Evolutionary conservation across 2,113 vertebrate genomes (phyloP).

Genomic region (Morone chrysops): DNA sequence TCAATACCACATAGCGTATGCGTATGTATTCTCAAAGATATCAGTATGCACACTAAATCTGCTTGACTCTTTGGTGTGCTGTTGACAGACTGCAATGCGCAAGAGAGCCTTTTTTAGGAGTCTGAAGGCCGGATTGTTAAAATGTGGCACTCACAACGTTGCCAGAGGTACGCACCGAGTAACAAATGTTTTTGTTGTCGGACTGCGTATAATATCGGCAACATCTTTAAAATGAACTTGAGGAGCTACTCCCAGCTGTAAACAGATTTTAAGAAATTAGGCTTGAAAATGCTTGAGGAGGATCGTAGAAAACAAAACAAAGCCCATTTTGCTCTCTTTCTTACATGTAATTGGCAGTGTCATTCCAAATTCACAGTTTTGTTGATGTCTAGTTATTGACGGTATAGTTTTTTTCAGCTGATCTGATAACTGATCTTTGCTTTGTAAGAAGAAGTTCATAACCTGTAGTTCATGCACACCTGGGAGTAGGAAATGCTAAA

Average conservation of each 20-base stretch:
- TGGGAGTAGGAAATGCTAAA: too few species aligned
- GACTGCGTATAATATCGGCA: background rate
- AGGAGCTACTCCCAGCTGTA: background rate
- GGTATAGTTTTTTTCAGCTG: too few species aligned
- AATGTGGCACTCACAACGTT: background rate
- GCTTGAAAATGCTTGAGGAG: background rate
- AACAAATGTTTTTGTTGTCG: background rate
- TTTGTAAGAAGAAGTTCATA: too few species aligned
- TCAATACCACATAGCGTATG: background rate
- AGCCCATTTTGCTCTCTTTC: background rate
- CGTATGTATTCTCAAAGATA: background rate
- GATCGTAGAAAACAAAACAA: background rate
- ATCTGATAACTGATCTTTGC: too few species aligned
- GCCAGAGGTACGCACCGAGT: background rate
- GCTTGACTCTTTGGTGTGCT: background rate
- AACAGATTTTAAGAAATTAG: background rate
- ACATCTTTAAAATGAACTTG: background rate
- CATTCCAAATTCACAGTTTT: background rate
- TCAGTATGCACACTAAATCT: background rate
- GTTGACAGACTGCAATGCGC: background rate
- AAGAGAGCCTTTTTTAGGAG: background rate
- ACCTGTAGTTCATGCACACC: too few species aligned
- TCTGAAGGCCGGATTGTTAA: background rate
- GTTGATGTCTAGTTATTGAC: background rate
- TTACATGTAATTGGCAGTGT: background rate